These are phyloP conservation scores for Taenaris catops DNA, from an alignment of 2,888 invertebrate genomes.

Conservation along the genomic window DNA sequence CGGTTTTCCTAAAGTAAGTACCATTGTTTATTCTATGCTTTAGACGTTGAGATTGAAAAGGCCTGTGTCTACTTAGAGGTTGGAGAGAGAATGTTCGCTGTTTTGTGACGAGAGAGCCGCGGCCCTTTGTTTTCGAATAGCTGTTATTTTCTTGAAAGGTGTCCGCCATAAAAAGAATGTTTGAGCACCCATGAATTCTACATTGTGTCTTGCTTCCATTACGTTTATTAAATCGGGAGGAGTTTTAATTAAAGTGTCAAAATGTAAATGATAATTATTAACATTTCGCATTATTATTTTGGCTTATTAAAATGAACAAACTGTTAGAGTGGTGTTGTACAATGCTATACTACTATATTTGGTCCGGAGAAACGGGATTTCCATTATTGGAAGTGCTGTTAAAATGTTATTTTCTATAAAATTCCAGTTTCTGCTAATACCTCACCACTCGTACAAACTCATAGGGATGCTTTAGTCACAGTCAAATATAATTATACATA, in stretches of 20 bases:
- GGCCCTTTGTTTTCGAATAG: conserved; percentile 61
- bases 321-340: too few species aligned
- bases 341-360: too few species aligned
- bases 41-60: conserved; percentile 71
- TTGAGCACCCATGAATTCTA: conserved; percentile 64
- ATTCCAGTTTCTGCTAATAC: too few species aligned
- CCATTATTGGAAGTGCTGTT: too few species aligned
- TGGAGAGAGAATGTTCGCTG: conserved; percentile 53
- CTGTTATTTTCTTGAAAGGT: conserved; percentile 70
- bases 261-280: too few species aligned
- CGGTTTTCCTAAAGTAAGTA: conserved; percentile 48
- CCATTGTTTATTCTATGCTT: conserved; percentile 70
- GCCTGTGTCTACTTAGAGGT: conserved; percentile 64
- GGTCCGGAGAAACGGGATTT: too few species aligned
- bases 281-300: too few species aligned
- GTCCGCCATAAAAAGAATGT: conserved; percentile 53
- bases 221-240: conserved; percentile 44
- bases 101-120: conserved; percentile 49
- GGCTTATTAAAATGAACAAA: too few species aligned
- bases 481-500: too few species aligned
- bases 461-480: too few species aligned
- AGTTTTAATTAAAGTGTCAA: conserved; percentile 15
- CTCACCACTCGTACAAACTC: too few species aligned
- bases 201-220: conserved; percentile 51
- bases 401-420: too few species aligned